phyloP scores from a whole-genome alignment of 2,113 vertebrate genomes.

The Montifringilla adamsi region DNA sequence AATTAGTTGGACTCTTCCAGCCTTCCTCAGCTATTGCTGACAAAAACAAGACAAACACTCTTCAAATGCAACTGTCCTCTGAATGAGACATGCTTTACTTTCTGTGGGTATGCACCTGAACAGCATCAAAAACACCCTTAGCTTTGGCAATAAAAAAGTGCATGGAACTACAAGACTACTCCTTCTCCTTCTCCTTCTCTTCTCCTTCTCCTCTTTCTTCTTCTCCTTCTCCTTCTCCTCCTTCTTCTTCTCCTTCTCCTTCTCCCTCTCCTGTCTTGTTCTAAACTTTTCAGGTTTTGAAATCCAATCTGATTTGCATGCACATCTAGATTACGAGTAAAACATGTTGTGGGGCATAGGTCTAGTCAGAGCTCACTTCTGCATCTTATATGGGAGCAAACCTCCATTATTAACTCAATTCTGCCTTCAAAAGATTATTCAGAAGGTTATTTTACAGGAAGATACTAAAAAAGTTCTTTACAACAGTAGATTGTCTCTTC shows the following conservation, averaged over 20 bases:
- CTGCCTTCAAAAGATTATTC: neutral
- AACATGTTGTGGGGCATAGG: neutral
- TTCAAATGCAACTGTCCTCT: neutral
- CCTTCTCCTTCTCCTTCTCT: neutral
- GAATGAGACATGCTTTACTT: neutral
- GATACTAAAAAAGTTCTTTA: neutral
- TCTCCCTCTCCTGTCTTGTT: neutral
- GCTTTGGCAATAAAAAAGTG: neutral
- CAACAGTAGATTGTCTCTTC: neutral
- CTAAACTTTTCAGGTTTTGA: neutral
- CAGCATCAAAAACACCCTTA: neutral
- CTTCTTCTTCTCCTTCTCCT: neutral
- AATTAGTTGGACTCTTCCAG: neutral
- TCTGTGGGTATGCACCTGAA: neutral
- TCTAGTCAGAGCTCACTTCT: constrained; percentile 23
- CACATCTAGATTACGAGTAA: neutral
- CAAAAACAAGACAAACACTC: neutral
- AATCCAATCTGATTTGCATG: neutral
- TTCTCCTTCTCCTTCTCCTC: neutral
- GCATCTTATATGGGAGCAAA: neutral
- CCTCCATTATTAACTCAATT: neutral
- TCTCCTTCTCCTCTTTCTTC: too few relatives aligned
- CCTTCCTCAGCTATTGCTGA: neutral
- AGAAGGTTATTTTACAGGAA: neutral
- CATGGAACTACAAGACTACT: neutral